Conservation (phyloP, 1,140 invertebrate genomes). For the Sarcophaga peregrina region DNA sequence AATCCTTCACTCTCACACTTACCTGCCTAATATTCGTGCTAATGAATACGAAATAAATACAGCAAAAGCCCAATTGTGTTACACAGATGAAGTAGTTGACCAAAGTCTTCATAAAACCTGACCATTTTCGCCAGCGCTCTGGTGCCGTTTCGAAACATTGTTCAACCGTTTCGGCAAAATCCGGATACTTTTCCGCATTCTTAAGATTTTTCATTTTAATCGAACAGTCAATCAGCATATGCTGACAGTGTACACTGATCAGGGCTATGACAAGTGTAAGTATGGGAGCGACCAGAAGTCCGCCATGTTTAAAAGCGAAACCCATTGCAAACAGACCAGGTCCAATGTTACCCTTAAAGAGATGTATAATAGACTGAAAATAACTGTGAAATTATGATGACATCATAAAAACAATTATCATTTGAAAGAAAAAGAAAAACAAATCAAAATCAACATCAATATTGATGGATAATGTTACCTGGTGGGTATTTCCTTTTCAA, state of each 20-base stretch:
- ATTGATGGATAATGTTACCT: background rate
- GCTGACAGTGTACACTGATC: constrained; percentile 79
- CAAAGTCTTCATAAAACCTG: constrained; percentile 72
- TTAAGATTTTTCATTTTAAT: constrained; percentile 73
- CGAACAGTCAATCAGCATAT: constrained; percentile 77
- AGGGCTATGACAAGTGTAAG: constrained; percentile 75
- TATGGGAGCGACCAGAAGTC: constrained; percentile 74
- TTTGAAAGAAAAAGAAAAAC: background rate
- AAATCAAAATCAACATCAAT: no score
- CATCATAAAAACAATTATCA: background rate
- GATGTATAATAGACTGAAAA: constrained; percentile 77
- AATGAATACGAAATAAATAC: constrained; percentile 94
- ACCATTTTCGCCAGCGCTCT: constrained; percentile 70
- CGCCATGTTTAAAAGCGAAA: constrained; percentile 80
- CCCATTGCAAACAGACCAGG: constrained; percentile 82
- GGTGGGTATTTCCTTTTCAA: constrained; percentile 34
- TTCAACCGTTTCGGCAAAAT: constrained; percentile 83
- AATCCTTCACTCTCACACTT: constrained; percentile 37
- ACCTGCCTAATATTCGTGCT: constrained; percentile 84
- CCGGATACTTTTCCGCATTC: constrained; percentile 68
- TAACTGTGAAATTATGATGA: constrained; percentile 68
- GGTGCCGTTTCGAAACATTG: constrained; percentile 81
- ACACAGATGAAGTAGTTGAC: constrained; percentile 86
- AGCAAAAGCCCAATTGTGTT: constrained; percentile 94
- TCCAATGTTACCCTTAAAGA: constrained; percentile 81